These are phyloP conservation scores for Piezodorus guildinii DNA, from an alignment of 1,140 invertebrate species.

Conservation along the genomic window DNA sequence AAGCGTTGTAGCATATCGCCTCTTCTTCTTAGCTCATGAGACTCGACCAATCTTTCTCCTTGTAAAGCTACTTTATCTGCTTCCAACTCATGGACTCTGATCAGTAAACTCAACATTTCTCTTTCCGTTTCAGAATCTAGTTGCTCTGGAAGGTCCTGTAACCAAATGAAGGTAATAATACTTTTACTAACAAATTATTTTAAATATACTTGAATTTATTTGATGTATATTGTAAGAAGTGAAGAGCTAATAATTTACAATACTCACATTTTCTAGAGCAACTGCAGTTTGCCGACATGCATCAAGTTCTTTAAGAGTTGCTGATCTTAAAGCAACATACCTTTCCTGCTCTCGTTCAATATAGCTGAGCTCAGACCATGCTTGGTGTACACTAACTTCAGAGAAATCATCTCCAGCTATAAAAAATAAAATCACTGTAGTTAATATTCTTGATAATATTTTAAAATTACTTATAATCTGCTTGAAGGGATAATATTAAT, in stretches of 20 bases:
- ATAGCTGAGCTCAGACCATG: constrained; percentile 49
- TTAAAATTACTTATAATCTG: too few relatives aligned
- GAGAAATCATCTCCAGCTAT: constrained; percentile 1
- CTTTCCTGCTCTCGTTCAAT: constrained; percentile 75
- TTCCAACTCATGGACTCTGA: constrained; percentile 80
- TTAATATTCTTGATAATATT: too few relatives aligned
- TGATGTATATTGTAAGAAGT: too few relatives aligned
- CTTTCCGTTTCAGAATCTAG: constrained; percentile 76
- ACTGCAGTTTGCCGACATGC: constrained; percentile 58
- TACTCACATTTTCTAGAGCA: constrained; percentile 64
- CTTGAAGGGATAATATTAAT: too few relatives aligned
- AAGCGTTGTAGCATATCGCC: constrained; percentile 74
- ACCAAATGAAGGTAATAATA: neutral
- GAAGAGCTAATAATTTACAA: neutral
- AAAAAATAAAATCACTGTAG: too few relatives aligned
- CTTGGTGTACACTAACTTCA: constrained; percentile 48
- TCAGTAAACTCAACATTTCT: constrained; percentile 70
- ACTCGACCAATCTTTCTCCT: constrained; percentile 67
- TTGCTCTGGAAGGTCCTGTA: constrained; percentile 65
- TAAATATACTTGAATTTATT: too few relatives aligned
- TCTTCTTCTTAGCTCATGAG: constrained; percentile 70
- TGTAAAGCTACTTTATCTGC: constrained; percentile 84
- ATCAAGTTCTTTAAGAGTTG: constrained; percentile 67
- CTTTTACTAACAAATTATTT: too few relatives aligned
- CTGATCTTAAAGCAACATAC: constrained; percentile 57